Evolutionary conservation across 1,140 invertebrate genomes (phyloP).

Genomic region (Andrena cerasifolii): DNA sequence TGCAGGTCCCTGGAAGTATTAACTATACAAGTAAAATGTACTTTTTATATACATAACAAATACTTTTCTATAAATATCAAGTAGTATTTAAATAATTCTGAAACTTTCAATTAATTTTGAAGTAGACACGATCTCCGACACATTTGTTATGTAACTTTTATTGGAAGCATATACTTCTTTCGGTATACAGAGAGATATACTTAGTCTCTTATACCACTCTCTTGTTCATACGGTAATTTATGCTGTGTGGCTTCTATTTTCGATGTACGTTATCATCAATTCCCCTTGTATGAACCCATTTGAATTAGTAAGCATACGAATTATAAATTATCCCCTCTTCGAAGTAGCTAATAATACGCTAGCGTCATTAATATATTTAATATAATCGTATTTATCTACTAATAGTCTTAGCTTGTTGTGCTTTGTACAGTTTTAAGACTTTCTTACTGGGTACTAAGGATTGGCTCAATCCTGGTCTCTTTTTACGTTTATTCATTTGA

Average conservation of each 20-base stretch:
- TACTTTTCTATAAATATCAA: conserved; percentile 35
- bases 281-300: background rate
- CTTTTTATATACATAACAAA: conserved; percentile 52
- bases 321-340: conserved; percentile 20
- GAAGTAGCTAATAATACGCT: conserved; percentile 15
- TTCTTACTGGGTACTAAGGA: conserved; percentile 92
- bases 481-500: conserved; percentile 85
- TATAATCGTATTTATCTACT: conserved; percentile 75
- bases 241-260: conserved; percentile 1
- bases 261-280: background rate
- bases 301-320: conserved; percentile 23
- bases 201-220: conserved; percentile 4
- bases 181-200: conserved; percentile 1
- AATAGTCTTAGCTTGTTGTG: conserved; percentile 83
- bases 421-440: conserved; percentile 90
- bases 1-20: conserved; percentile 51
- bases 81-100: conserved; percentile 46
- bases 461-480: conserved; percentile 90
- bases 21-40: conserved; percentile 53
- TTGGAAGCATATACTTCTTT: conserved; percentile 31
- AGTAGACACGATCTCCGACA: conserved; percentile 16
- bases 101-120: conserved; percentile 26
- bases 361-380: conserved; percentile 25
- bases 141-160: conserved; percentile 15
- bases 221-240: background rate